phyloP scores from a whole-genome alignment of 1,140 invertebrate genomes.

The Monomorium pharaonis region DNA sequence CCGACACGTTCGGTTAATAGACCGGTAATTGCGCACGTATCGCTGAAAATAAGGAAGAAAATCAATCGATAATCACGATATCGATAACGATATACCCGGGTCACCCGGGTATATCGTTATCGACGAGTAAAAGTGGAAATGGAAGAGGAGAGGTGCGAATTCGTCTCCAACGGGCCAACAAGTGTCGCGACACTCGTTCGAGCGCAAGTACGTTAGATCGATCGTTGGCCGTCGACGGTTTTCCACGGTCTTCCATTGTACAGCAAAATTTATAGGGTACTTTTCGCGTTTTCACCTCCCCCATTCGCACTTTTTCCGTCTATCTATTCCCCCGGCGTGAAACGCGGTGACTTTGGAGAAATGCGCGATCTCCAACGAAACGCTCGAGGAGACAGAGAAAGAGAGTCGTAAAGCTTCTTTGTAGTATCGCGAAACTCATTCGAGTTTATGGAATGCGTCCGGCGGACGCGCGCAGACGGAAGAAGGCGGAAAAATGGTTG shows the following conservation, averaged over 20 bases:
- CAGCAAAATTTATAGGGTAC: slow-evolving; percentile 55
- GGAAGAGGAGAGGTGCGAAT: background rate
- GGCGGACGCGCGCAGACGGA: background rate
- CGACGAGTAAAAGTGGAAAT: background rate
- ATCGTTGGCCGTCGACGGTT: slow-evolving; percentile 28
- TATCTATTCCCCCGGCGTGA: slow-evolving; percentile 52
- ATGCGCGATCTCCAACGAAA: slow-evolving; percentile 59
- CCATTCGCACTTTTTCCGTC: slow-evolving; percentile 21
- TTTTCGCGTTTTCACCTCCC: slow-evolving; percentile 52
- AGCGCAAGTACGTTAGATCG: slow-evolving; percentile 8
- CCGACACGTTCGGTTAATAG: slow-evolving; percentile 2
- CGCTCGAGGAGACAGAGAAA: slow-evolving; percentile 29
- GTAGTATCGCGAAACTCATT: slow-evolving; percentile 64
- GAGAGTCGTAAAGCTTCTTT: slow-evolving; percentile 60
- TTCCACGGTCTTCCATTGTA: background rate
- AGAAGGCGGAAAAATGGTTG: slow-evolving; percentile 7
- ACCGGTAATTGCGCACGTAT: background rate
- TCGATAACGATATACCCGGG: background rate
- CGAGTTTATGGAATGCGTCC: slow-evolving; percentile 61
- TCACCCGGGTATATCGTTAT: too few relatives aligned
- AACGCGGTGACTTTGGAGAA: slow-evolving; percentile 32
- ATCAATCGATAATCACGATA: background rate
- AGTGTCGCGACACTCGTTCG: slow-evolving; percentile 25
- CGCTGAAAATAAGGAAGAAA: background rate
- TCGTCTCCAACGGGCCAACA: slow-evolving; percentile 16